These are phyloP conservation scores for Napeogenes sylphis DNA, from an alignment of 2,888 invertebrate species.

Conservation along the genomic window DNA sequence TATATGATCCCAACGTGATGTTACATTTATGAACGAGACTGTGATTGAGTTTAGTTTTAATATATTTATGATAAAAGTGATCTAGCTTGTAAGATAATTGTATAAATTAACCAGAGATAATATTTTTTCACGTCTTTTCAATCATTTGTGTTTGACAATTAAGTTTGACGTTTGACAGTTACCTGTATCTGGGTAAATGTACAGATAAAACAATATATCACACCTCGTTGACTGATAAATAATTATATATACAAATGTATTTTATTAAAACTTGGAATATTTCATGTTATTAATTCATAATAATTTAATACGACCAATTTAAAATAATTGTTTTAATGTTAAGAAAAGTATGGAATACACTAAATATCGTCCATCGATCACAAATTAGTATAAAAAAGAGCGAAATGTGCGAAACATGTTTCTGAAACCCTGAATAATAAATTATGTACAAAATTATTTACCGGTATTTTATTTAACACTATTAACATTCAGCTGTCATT, in stretches of 20 bases:
- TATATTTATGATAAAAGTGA: slow-evolving; percentile 33
- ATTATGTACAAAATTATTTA: slow-evolving; percentile 10
- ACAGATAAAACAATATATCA: not conserved
- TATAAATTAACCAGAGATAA: slow-evolving; percentile 13
- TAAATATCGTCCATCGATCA: not conserved
- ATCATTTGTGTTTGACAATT: not conserved
- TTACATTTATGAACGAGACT: slow-evolving; percentile 64
- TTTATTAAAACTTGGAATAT: not conserved
- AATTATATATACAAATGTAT: not conserved
- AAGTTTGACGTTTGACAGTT: not conserved
- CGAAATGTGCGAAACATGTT: not conserved
- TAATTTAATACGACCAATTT: not conserved
- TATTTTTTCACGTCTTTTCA: too few relatives aligned
- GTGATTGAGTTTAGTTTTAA: slow-evolving; percentile 55
- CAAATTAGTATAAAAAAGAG: not conserved
- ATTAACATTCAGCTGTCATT: too few relatives aligned
- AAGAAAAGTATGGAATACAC: not conserved
- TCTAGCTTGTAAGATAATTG: slow-evolving; percentile 32
- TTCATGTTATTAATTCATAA: not conserved
- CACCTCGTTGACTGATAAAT: not conserved
- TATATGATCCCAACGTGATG: slow-evolving; percentile 45
- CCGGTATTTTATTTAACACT: slow-evolving; percentile 2
- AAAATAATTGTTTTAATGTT: not conserved
- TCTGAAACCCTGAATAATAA: slow-evolving; percentile 12
- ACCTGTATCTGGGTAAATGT: not conserved